Evolutionary conservation across 2,797 vertebrate species (phyloP).

Genomic region (Eremophila alpestris): DNA sequence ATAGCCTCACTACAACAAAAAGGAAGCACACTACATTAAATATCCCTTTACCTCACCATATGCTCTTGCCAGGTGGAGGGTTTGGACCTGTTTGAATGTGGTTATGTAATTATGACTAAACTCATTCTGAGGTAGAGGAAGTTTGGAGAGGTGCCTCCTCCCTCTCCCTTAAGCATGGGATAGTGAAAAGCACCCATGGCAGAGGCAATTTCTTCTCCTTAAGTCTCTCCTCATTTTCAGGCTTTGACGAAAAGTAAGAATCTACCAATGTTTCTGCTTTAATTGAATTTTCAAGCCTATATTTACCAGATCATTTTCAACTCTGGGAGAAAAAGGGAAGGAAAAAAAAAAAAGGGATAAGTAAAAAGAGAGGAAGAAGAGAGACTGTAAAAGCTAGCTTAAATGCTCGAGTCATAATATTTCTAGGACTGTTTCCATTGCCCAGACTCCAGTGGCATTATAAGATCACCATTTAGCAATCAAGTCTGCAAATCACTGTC

Average conservation of each 20-base stretch:
- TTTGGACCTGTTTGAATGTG: neutral
- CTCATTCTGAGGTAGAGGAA: neutral
- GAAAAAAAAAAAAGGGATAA: neutral
- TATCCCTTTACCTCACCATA: neutral
- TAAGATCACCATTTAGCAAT: neutral
- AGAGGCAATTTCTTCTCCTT: neutral
- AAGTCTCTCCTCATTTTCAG: neutral
- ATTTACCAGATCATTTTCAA: neutral
- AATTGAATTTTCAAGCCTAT: neutral
- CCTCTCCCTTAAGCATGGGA: neutral
- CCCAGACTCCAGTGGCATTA: neutral
- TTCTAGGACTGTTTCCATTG: neutral
- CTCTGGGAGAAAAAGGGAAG: neutral
- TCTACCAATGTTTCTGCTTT: neutral
- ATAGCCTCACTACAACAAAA: neutral
- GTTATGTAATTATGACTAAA: neutral
- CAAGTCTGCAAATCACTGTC: neutral
- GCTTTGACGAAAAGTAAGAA: neutral
- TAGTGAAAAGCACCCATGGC: neutral
- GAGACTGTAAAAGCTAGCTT: neutral
- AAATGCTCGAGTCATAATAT: neutral
- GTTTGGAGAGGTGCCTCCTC: neutral
- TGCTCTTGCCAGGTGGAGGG: neutral
- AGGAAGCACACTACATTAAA: neutral
- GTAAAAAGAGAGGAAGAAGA: neutral